Evolutionary conservation across 2,797 vertebrate species (phyloP), one percentile per base, ranked within the genome.

Genomic region (Trachurus trachurus): DNA sequence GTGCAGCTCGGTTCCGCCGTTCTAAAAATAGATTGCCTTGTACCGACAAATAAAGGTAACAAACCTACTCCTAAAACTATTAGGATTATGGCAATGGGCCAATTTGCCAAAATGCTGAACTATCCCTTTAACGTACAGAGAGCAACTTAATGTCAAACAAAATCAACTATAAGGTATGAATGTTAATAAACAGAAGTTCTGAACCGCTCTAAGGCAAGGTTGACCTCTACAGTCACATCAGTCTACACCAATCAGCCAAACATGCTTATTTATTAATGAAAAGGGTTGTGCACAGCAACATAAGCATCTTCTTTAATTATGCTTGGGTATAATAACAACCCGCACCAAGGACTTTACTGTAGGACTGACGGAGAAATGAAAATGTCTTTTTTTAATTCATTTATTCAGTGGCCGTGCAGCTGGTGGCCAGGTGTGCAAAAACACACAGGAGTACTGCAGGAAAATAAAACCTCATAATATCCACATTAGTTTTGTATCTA

Each of bases 261-360:
- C 40, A 5, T 71, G 71, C 53, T 71, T 58, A 80, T 89, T 77
- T 88, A 90, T 90, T 82, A 89, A 85, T 3, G 65, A 7, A 37
- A 37, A 67, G 76, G 39, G 72, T 5, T 63, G 47, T 40, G 53
- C 70, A 66, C 19, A 22, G 60, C 21, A 82, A 81, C 73, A 82
- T 66, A 59, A 71, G 72, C 68, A 84, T 81, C 71, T 73, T 81
- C 58, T 84, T 85, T 89, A 86, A 89, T 90, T 84, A 80, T 74
- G 74, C 37, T 83, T 87, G 69, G 63, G 26, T 78, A 67, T 74
- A 63, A 81, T 72, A 59, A 70, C 45, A 81, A 66, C 53, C 53
- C 65, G 59, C 54, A 52, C 47, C 67, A 77, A 74, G 68, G 63
- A n/a, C n/a, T n/a, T n/a, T n/a, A n/a, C n/a, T n/a, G n/a, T n/a